Evolutionary conservation across 2,113 vertebrate species (phyloP).

Genomic region (Anser brachyrhynchus): DNA sequence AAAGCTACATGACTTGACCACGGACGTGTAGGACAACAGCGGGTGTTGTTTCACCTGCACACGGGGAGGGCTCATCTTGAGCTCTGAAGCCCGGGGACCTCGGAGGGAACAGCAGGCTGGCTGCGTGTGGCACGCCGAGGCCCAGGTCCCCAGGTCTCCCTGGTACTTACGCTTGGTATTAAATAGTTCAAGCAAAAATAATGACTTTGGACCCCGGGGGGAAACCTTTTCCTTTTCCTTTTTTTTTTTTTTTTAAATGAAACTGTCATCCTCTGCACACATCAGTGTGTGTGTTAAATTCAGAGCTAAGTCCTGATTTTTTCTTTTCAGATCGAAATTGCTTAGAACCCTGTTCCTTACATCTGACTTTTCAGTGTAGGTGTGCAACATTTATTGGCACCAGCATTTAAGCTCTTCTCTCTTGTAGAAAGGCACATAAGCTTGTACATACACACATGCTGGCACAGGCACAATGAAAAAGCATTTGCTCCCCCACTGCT

Average conservation of each 20-base stretch:
- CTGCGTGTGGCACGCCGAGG: fast-evolving
- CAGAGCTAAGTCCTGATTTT: neutral
- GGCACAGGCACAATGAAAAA: constrained; percentile 64
- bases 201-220: neutral
- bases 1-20: neutral
- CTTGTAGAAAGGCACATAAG: constrained; percentile 2
- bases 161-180: neutral
- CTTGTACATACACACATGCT: constrained; percentile 53
- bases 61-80: neutral
- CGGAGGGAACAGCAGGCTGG: neutral
- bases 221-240: neutral
- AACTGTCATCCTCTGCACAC: neutral
- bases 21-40: neutral
- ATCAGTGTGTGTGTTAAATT: neutral
- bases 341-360: constrained; percentile 20
- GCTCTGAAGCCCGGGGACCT: fast-evolving
- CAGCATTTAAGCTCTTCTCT: constrained; percentile 34
- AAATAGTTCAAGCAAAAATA: constrained; percentile 13
- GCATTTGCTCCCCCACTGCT: constrained; percentile 49
- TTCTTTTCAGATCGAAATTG: neutral
- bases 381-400: constrained; percentile 2
- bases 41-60: neutral
- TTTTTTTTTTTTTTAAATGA: neutral
- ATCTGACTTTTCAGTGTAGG: neutral
- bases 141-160: neutral